Percentiles rank a stretch among this genome's conserved stretches.
Evolutionary conservation across 2,888 invertebrate species (phyloP).

Genomic region (Acanthococcus lagerstroemiae): DNA sequence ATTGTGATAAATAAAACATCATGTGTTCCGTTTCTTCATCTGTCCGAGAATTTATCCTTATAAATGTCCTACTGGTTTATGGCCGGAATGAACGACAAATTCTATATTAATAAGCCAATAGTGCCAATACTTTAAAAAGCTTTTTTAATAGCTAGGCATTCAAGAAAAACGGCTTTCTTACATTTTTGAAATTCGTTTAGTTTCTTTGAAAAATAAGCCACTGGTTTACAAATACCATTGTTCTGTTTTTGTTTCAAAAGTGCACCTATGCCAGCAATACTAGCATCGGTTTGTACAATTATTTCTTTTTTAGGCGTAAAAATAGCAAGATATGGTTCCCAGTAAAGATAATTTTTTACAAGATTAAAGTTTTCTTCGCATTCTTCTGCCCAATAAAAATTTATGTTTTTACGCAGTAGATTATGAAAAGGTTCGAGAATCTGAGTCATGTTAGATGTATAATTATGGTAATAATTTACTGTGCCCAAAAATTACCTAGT

Average conservation of each 20-base stretch:
- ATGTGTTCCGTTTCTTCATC: conserved; percentile 35
- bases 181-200: conserved; percentile 35
- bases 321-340: conserved; percentile 33
- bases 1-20: conserved; percentile 35
- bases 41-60: conserved; percentile 35
- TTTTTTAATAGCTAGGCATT: conserved; percentile 32
- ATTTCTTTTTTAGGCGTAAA: conserved; percentile 34
- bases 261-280: conserved; percentile 36
- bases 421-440: conserved; percentile 23
- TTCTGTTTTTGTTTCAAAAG: conserved; percentile 36
- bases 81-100: conserved; percentile 28
- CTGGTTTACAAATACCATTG: conserved; percentile 33
- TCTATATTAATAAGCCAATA: conserved; percentile 27
- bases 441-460: conserved; percentile 8
- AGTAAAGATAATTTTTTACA: conserved; percentile 26
- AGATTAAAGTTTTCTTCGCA: conserved; percentile 32
- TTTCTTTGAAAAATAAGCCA: conserved; percentile 37
- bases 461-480: conserved; percentile 30
- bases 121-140: conserved; percentile 30
- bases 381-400: conserved; percentile 33
- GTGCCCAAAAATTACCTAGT: conserved; percentile 27
- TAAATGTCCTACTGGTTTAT: conserved; percentile 34
- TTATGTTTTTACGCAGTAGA: conserved; percentile 31
- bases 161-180: conserved; percentile 30
- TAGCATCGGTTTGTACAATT: conserved; percentile 35